Conservation (phyloP, 2,113 vertebrate species). For the Alethe castanea region DNA sequence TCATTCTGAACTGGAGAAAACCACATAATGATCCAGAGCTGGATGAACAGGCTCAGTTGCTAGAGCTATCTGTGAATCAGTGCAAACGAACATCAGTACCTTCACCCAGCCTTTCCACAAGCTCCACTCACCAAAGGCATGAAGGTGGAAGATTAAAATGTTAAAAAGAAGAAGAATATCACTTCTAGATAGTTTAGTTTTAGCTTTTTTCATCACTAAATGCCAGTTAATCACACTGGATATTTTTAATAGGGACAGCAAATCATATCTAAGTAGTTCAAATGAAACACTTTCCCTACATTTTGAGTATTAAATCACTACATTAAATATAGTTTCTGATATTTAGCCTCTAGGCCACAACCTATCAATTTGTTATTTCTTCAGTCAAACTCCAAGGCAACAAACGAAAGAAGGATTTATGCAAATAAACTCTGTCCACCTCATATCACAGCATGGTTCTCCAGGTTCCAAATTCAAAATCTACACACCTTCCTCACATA, state of each 20-base stretch:
- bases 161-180: neutral
- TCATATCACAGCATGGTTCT: neutral
- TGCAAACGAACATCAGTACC: neutral
- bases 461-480: neutral
- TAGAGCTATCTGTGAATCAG: neutral
- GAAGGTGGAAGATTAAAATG: neutral
- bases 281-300: neutral
- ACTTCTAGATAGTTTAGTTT: neutral
- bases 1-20: neutral
- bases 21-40: neutral
- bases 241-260: neutral
- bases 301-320: neutral
- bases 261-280: neutral
- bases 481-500: neutral
- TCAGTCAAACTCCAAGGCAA: neutral
- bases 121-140: neutral
- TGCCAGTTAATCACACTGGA: neutral
- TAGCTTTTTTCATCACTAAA: neutral
- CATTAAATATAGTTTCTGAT: neutral
- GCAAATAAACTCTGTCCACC: neutral
- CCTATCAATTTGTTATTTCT: neutral
- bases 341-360: constrained; percentile 8
- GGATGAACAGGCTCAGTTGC: neutral
- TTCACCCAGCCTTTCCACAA: neutral
- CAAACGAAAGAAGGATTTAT: neutral